phyloP scores from a whole-genome alignment of 2,888 invertebrate species.

The Drosophila hamatofila region DNA sequence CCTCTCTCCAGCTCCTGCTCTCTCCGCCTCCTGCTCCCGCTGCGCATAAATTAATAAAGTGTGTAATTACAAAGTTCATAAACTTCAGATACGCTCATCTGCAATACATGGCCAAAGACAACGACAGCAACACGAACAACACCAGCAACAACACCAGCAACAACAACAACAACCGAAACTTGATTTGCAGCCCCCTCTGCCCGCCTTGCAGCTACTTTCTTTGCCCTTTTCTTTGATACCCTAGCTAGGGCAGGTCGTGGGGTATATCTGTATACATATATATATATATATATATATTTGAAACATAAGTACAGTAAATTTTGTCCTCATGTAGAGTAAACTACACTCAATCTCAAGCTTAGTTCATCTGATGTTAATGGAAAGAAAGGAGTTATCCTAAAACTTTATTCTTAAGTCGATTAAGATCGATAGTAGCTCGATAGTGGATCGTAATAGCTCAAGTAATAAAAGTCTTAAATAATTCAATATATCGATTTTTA shows the following conservation, averaged over 20 bases:
- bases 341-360: no score
- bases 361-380: no score
- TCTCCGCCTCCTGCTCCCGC: slow-evolving; percentile 38
- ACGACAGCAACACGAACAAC: slow-evolving; percentile 27
- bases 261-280: not conserved
- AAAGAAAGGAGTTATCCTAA: no score
- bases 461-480: no score
- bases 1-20: not conserved
- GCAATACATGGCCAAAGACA: slow-evolving; percentile 63
- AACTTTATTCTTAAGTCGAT: no score
- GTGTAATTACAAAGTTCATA: slow-evolving; percentile 81
- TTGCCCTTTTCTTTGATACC: slow-evolving; percentile 19
- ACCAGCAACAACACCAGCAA: slow-evolving; percentile 21
- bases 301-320: no score
- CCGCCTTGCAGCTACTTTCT: not conserved
- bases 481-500: no score
- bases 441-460: no score
- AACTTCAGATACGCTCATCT: slow-evolving; percentile 74
- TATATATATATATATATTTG: no score
- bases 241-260: not conserved
- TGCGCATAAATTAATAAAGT: slow-evolving; percentile 81
- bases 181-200: slow-evolving; percentile 32
- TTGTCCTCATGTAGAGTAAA: no score
- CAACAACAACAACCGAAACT: slow-evolving; percentile 21
- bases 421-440: no score